Evolutionary conservation across 1,140 invertebrate genomes (phyloP).

Genomic region (Pararge aegeria): DNA sequence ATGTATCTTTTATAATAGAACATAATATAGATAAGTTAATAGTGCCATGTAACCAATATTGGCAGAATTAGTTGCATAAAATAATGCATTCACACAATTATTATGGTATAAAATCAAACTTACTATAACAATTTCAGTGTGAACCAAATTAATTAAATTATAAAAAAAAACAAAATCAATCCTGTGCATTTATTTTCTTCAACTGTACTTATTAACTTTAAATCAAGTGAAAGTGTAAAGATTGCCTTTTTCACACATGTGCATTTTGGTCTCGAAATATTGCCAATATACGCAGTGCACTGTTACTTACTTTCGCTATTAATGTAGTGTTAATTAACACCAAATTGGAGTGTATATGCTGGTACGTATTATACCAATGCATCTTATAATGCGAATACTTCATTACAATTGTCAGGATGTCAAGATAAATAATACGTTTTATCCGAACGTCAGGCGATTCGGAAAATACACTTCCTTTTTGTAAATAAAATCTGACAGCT

Average conservation of each 20-base stretch:
- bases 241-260: not conserved
- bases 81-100: too few species aligned
- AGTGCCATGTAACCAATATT: too few species aligned
- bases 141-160: too few species aligned
- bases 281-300: not conserved
- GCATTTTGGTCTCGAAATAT: not conserved
- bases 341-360: not conserved
- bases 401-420: not conserved
- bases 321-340: constrained; percentile 5
- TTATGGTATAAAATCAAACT: too few species aligned
- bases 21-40: too few species aligned
- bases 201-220: not conserved
- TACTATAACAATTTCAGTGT: too few species aligned
- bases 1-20: too few species aligned
- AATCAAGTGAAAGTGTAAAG: constrained; percentile 14
- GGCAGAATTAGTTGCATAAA: too few species aligned
- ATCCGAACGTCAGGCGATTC: not conserved
- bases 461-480: not conserved
- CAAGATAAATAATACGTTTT: not conserved
- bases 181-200: too few species aligned
- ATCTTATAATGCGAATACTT: not conserved
- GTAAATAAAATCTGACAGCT: not conserved
- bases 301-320: constrained; percentile 10
- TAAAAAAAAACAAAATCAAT: too few species aligned
- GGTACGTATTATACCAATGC: not conserved